Percentiles rank a stretch among this genome's conserved stretches.
phyloP scores from a whole-genome alignment of 2,797 vertebrate species.

The Platalea minor region DNA sequence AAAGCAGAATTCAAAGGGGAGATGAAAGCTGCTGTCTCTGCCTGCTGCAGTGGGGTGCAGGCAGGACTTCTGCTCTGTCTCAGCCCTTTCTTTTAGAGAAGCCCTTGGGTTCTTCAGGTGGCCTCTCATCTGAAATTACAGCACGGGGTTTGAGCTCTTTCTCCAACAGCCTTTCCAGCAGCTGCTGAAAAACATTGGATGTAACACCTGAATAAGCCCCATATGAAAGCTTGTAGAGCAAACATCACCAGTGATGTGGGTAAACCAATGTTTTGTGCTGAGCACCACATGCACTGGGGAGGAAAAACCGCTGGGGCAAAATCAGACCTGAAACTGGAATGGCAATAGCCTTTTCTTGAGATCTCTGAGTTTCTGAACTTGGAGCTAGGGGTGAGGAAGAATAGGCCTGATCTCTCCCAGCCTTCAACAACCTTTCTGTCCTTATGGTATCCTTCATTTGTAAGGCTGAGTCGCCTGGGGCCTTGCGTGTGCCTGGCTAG shows the following conservation, averaged over 20 bases:
- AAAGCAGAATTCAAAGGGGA: not conserved
- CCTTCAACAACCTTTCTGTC: not conserved
- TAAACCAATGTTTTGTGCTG: not conserved
- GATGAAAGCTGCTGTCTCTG: not conserved
- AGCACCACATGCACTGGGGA: not conserved
- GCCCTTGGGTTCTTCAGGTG: not conserved
- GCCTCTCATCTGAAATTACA: not conserved
- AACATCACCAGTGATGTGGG: accelerated
- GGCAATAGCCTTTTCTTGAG: not conserved
- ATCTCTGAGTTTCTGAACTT: not conserved
- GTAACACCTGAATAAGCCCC: not conserved
- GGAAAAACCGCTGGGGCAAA: no score
- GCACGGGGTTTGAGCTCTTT: not conserved
- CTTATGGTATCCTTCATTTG: not conserved
- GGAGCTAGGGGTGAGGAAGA: not conserved
- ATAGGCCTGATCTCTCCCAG: not conserved
- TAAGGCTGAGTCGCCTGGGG: not conserved
- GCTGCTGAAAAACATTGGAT: not conserved
- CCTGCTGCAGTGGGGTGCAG: accelerated
- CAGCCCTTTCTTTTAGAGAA: not conserved
- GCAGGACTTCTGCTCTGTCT: not conserved
- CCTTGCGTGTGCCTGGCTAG: accelerated
- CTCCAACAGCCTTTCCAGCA: not conserved
- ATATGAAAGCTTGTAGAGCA: not conserved
- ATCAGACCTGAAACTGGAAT: not conserved